Evolutionary conservation across 2,888 invertebrate genomes (phyloP).

Genomic region (Omphaloscelis lunosa): DNA sequence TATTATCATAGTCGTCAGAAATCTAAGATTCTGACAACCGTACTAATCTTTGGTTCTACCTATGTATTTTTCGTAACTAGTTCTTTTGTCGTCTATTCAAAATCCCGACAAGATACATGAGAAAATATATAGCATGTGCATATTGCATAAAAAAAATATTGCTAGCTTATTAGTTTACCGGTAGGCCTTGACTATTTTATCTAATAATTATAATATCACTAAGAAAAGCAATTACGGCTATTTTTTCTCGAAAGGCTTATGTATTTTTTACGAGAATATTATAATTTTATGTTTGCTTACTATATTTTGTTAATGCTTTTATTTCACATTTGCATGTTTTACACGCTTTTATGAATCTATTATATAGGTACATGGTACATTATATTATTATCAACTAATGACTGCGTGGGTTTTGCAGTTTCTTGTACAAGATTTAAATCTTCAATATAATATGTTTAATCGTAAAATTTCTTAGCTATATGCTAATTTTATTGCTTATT

Average conservation of each 20-base stretch:
- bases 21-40: neutral
- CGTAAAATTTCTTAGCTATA: slow-evolving; percentile 45
- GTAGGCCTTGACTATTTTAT: neutral
- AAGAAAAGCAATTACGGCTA: neutral
- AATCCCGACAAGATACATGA: neutral
- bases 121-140: neutral
- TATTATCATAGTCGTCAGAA: neutral
- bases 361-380: neutral
- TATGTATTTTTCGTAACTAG: neutral
- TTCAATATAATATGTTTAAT: slow-evolving; percentile 40
- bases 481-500: slow-evolving; percentile 51
- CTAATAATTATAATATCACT: slow-evolving; percentile 2
- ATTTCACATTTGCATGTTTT: slow-evolving; percentile 20
- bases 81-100: neutral
- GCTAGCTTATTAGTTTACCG: neutral
- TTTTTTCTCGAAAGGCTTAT: slow-evolving; percentile 17
- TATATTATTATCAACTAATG: slow-evolving; percentile 26
- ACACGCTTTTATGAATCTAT: slow-evolving; percentile 8
- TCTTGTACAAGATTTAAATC: slow-evolving; percentile 31
- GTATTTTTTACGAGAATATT: slow-evolving; percentile 13
- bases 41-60: neutral
- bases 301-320: slow-evolving; percentile 20
- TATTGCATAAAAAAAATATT: neutral
- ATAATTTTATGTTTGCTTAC: slow-evolving; percentile 16
- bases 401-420: slow-evolving; percentile 27